phyloP scores from a whole-genome alignment of 2,797 vertebrate species.

The Syncerus caffer region DNA sequence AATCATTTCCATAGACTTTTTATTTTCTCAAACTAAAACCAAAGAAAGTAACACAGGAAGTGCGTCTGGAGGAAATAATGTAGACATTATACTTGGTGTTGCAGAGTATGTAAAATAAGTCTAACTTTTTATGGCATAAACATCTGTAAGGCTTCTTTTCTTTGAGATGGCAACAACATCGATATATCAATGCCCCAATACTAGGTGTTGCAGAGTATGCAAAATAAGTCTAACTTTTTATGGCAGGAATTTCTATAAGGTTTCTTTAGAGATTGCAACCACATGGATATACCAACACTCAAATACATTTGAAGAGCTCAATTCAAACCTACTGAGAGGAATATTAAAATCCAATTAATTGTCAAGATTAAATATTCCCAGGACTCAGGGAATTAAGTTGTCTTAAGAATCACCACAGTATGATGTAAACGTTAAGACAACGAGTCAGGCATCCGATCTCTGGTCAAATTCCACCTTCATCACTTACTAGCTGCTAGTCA shows the following conservation, averaged over 20 bases:
- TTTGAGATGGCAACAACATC: not conserved
- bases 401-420: not conserved
- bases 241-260: not conserved
- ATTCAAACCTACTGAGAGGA: not conserved
- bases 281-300: not conserved
- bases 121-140: not conserved
- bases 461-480: not conserved
- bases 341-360: constrained; percentile 26
- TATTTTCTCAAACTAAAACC: constrained; percentile 25
- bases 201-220: not conserved
- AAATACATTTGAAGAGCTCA: constrained; percentile 7
- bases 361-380: constrained; percentile 5
- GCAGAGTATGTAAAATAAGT: not conserved
- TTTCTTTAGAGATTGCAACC: not conserved
- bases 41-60: not conserved
- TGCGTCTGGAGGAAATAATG: not conserved
- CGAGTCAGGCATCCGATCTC: not conserved
- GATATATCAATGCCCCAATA: not conserved
- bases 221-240: constrained; percentile 6
- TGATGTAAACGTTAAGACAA: not conserved
- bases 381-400: not conserved
- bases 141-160: not conserved
- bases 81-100: not conserved
- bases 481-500: not conserved
- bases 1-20: not conserved